Evolutionary conservation across 2,113 vertebrate genomes (phyloP), one percentile per base, ranked within the genome.

Genomic region (Lipotes vexillifer): DNA sequence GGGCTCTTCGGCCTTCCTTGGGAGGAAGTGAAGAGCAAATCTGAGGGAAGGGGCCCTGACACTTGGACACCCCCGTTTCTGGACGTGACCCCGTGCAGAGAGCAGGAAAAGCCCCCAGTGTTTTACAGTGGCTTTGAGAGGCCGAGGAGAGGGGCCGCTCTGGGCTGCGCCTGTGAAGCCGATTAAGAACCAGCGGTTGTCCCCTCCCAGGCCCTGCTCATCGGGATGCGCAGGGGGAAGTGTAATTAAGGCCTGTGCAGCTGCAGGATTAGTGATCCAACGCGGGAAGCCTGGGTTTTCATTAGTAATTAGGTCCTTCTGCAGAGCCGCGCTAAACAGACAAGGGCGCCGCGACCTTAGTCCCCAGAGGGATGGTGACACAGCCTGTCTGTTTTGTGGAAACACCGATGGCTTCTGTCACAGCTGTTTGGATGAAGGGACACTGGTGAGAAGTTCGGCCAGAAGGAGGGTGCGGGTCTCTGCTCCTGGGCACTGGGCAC

Each of bases 241-340:
- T 31, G 31, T 97, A 90, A 97, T 97, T 93, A 97, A 96, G 95
- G 77, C 87, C 61, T 31, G 41, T 5, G 65, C 41, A 87, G 96
- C 93, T 88, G 89, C 18, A n/a, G 93, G 94, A 97, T 98, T 93
- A 97, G 96, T n/a, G 96, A 97, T 98, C 97, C 97, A 44, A 88
- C 21, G 85, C 91, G 52, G 2, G 61, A 86, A 92, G 71, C 88
- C 41, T 6, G 0, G 23, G 74, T 63, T 95, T 90, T 98, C 97
- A 98, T 98, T 96, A 98, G 82, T 96, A 49, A 82, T 84, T 7
- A 92, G 74, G 36, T 82, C 57, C 59, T 97, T 97, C 94, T 95
- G 84, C 97, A 90, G 97, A 84, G 96, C 96, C n/a, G 0, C 0
- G 0, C 17, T 95, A 36, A 75, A 82, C 36, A 92, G 97, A 78